Conservation (phyloP, 2,113 vertebrate species). For the Jaculus jaculus region DNA sequence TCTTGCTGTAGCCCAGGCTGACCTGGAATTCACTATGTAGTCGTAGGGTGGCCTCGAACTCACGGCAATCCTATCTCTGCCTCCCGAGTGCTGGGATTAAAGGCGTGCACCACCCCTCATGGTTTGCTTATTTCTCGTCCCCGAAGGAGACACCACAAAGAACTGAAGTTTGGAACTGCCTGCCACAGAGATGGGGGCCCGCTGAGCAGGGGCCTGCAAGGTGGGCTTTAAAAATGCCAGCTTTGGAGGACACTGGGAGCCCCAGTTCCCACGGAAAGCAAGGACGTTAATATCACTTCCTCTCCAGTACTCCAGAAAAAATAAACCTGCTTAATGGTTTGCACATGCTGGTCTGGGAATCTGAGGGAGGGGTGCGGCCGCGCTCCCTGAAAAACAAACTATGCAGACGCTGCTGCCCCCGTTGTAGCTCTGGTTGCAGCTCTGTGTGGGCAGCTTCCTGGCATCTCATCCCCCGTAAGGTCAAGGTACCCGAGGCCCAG, state of each 20-base stretch:
- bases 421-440: conserved; percentile 51
- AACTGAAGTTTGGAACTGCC: background rate
- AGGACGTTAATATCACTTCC: conserved; percentile 81
- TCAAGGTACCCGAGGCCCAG: conserved; percentile 62
- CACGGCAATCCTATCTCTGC: too few species aligned
- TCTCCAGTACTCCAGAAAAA: conserved; percentile 81
- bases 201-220: background rate
- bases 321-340: conserved; percentile 84
- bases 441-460: conserved; percentile 63
- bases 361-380: conserved; percentile 66
- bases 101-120: too few species aligned
- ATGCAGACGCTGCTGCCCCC: conserved; percentile 68
- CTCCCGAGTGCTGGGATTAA: too few species aligned
- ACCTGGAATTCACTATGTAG: too few species aligned
- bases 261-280: conserved; percentile 78
- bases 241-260: background rate
- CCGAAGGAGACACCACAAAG: background rate
- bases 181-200: background rate
- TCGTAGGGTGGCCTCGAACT: too few species aligned
- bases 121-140: background rate
- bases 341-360: conserved; percentile 81
- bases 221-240: background rate
- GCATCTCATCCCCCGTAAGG: conserved; percentile 33
- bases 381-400: conserved; percentile 77
- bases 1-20: too few species aligned